Evolutionary conservation across 2,113 vertebrate species (phyloP), one percentile per base, ranked within the genome.

Genomic region (Heptranchias perlo): DNA sequence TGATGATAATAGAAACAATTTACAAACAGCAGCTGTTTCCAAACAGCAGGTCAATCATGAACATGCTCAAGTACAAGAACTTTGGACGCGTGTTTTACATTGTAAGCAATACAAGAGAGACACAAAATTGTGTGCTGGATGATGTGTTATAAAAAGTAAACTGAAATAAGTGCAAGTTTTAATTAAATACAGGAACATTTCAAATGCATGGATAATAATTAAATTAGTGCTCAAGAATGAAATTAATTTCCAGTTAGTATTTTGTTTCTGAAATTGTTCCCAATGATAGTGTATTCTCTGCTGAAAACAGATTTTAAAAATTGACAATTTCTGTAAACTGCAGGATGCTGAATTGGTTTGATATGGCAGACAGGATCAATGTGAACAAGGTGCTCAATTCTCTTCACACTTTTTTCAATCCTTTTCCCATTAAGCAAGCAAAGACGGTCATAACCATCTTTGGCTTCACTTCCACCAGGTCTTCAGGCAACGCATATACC

Each of bases 371-470:
- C 97, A 69, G 39, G 8, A 49, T 95, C n/a, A 65, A 52, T 67
- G 44, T 95, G 94, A 73, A 73, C 28, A 14, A 49, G 47, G 47
- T 49, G 10, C 7, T 62, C 82, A 73, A 61, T 35, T 49, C 0
- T 96, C 87, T 96, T 96, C 82, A 96, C 96, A 97, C 97, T 97
- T 98, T 99, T 97, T 99, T 99, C 96, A 99, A 96, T 96, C 98
- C 97, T 96, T 98, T 98, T 96, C 98, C 99, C 99, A 99, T 99
- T 97, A 99, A 98, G 97, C 98, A 99, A 35, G 99, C 99, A 94
- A 99, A 99, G 96, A 99, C 97, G 0, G 99, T 99, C 98, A 99
- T 98, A 97, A 99, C 99, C 99, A 99, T 99, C 98, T 99, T 99
- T 96, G 99, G 98, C 96, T 99, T 99, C 96, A 99, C 99, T 97